Percentiles rank a stretch among this genome's conserved stretches.
phyloP scores from a whole-genome alignment of 92 coral and sea anemone species.

The Desmophyllum pertusum region DNA sequence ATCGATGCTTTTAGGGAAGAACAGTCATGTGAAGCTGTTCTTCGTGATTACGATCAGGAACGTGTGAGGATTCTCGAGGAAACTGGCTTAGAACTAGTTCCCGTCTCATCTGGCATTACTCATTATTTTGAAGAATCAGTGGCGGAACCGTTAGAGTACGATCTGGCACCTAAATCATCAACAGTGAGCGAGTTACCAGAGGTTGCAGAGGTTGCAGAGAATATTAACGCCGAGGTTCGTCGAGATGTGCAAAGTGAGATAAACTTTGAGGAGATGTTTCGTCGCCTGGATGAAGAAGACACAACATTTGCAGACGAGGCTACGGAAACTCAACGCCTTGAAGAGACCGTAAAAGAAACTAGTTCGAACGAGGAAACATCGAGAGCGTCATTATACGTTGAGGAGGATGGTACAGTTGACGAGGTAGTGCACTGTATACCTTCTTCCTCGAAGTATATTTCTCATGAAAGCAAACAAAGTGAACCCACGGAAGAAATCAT shows the following conservation, averaged over 20 bases:
- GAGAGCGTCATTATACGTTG: slow-evolving; percentile 1
- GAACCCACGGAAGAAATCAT: background rate
- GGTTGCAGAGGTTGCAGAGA: slow-evolving; percentile 31
- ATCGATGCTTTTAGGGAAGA: too few species aligned
- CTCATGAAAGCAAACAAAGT: slow-evolving; percentile 1
- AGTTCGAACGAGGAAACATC: background rate
- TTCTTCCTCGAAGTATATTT: slow-evolving; percentile 33
- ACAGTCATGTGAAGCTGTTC: background rate
- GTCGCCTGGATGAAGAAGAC: slow-evolving; percentile 37
- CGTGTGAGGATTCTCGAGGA: background rate
- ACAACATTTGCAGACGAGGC: slow-evolving; percentile 3
- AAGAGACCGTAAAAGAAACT: slow-evolving; percentile 1
- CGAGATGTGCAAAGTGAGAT: slow-evolving; percentile 34
- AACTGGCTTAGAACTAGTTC: background rate
- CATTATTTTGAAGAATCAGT: background rate
- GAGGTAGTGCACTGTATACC: slow-evolving; percentile 25
- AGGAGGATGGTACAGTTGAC: slow-evolving; percentile 16
- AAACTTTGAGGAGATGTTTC: slow-evolving; percentile 50
- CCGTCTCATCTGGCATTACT: background rate
- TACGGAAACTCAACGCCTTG: background rate
- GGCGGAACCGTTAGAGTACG: slow-evolving; percentile 10
- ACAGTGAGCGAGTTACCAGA: slow-evolving; percentile 15
- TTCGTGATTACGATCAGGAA: slow-evolving; percentile 22
- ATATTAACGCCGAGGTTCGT: slow-evolving; percentile 13
- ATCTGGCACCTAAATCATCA: background rate